phyloP scores from a whole-genome alignment of 2,888 invertebrate genomes.

The Machimus rusticus region DNA sequence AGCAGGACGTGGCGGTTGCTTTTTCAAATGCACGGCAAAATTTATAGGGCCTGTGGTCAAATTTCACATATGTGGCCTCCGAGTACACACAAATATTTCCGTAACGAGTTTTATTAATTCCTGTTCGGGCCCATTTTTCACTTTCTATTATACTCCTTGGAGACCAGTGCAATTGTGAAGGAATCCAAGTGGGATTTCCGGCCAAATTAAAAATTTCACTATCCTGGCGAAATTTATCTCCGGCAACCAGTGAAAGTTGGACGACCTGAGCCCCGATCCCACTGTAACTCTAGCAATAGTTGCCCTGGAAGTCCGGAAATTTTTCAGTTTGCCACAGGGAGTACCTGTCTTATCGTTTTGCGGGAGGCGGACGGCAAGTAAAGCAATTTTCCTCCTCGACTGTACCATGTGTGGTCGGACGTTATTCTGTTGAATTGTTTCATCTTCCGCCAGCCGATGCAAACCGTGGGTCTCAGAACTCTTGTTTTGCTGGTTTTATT shows the following conservation, averaged over 20 bases:
- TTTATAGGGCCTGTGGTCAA: conserved; percentile 32
- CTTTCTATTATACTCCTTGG: conserved; percentile 29
- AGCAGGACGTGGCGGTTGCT: conserved; percentile 19
- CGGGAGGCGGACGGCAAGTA: not conserved
- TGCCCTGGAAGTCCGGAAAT: not conserved
- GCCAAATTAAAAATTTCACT: conserved; percentile 18
- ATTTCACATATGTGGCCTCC: conserved; percentile 39
- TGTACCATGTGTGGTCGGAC: not conserved
- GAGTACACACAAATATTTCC: conserved; percentile 36
- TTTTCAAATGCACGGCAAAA: conserved; percentile 32
- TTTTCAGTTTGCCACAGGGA: not conserved
- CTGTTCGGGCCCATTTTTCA: conserved; percentile 31
- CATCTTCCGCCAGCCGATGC: not conserved
- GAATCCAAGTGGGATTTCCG: conserved; percentile 33
- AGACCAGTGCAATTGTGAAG: conserved; percentile 11
- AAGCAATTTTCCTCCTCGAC: not conserved
- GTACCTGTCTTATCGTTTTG: not conserved
- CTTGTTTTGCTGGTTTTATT: not conserved
- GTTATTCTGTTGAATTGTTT: not conserved
- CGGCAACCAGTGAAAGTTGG: not conserved
- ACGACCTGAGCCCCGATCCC: not conserved
- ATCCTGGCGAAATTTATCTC: not conserved
- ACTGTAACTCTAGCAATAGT: not conserved
- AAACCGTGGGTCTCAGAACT: not conserved
- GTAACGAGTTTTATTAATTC: conserved; percentile 37